phyloP scores from a whole-genome alignment of 64 coral and sea anemone species.

The Stylophora pistillata region DNA sequence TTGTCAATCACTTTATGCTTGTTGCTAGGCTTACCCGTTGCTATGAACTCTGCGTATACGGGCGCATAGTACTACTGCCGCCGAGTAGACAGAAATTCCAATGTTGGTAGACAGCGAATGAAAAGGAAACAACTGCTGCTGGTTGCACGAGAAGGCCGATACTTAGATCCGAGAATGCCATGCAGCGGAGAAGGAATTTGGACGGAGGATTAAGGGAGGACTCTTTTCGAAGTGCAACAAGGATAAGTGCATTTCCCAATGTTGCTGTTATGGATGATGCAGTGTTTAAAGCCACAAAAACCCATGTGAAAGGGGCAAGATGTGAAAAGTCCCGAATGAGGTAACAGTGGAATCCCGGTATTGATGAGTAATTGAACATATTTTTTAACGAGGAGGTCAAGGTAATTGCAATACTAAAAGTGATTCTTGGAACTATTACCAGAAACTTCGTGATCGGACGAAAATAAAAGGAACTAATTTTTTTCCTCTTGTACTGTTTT shows the following conservation, averaged over 20 bases:
- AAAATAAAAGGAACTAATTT: too few species aligned
- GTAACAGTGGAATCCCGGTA: constrained; percentile 57
- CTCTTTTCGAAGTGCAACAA: not conserved
- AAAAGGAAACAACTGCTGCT: not conserved
- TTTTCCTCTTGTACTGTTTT: too few species aligned
- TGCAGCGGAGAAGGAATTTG: not conserved
- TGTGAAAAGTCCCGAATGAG: not conserved
- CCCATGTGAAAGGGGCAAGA: not conserved
- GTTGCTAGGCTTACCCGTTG: too few species aligned
- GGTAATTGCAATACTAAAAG: too few species aligned
- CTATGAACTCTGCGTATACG: too few species aligned
- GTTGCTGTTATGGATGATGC: not conserved
- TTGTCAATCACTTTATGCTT: too few species aligned
- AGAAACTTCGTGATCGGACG: too few species aligned
- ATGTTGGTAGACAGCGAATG: not conserved
- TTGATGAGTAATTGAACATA: not conserved
- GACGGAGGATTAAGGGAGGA: not conserved
- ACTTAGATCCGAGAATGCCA: not conserved
- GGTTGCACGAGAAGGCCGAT: not conserved
- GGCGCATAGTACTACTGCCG: too few species aligned
- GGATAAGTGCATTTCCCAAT: not conserved
- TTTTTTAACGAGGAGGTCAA: too few species aligned
- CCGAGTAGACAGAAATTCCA: not conserved
- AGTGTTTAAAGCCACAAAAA: not conserved
- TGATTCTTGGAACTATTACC: too few species aligned